A percentile compares a stretch with the other conserved stretches of the same genome.
phyloP scores from a whole-genome alignment of 2,113 vertebrate species.

The Dicentrarchus labrax region DNA sequence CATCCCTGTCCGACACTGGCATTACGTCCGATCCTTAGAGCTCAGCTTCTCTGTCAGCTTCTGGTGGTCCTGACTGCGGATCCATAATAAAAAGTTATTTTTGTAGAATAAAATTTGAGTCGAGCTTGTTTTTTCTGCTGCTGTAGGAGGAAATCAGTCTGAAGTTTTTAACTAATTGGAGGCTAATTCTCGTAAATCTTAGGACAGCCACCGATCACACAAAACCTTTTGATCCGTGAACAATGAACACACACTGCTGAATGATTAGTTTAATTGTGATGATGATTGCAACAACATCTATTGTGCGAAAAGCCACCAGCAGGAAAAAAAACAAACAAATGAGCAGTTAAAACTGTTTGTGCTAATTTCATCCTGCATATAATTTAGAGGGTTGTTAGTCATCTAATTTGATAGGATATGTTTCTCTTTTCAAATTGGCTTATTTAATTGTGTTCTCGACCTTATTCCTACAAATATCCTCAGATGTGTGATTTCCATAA shows the following conservation, averaged over 20 bases:
- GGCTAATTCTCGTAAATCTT: conserved; percentile 57
- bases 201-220: conserved; percentile 44
- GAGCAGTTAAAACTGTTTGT: conserved; percentile 59
- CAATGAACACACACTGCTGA: conserved; percentile 52
- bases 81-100: conserved; percentile 18
- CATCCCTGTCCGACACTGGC: conserved; percentile 93
- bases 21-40: conserved; percentile 92
- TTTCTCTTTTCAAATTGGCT: conserved; percentile 64
- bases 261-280: conserved; percentile 68
- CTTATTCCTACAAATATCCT: conserved; percentile 64
- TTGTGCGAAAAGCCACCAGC: conserved; percentile 56
- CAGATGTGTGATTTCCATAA: conserved; percentile 75
- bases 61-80: conserved; percentile 92
- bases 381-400: conserved; percentile 65
- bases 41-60: conserved; percentile 97
- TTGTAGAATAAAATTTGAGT: not conserved
- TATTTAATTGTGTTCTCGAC: conserved; percentile 74
- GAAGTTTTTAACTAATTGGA: conserved; percentile 40
- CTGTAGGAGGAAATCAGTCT: conserved; percentile 32
- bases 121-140: conserved; percentile 5
- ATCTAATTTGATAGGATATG: conserved; percentile 65
- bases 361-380: conserved; percentile 57
- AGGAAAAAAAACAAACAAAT: conserved; percentile 36
- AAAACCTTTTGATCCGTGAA: conserved; percentile 65
- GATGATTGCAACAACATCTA: conserved; percentile 57